These are phyloP conservation scores for Microcebus griseorufus DNA, from an alignment of 2,113 vertebrate species.

Conservation along the genomic window DNA sequence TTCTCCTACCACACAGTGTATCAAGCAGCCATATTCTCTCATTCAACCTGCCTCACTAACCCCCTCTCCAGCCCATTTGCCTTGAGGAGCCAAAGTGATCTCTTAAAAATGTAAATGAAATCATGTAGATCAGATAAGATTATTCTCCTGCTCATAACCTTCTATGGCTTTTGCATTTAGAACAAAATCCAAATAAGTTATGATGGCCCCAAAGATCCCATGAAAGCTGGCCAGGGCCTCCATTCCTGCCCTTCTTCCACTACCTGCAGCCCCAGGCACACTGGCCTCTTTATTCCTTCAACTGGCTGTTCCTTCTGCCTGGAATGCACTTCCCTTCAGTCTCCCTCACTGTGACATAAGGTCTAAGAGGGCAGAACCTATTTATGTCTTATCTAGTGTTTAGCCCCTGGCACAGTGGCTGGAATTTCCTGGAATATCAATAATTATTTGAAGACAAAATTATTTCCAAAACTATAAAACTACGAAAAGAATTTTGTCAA, in stretches of 20 bases:
- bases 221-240: background rate
- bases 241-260: background rate
- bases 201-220: background rate
- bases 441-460: conserved; percentile 5
- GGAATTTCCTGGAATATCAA: background rate
- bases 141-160: background rate
- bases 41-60: background rate
- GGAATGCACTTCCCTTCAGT: background rate
- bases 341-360: background rate
- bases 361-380: background rate
- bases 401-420: background rate
- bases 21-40: background rate
- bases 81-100: background rate
- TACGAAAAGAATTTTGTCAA: conserved; percentile 4
- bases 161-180: background rate
- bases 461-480: conserved; percentile 12
- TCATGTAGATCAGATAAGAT: background rate
- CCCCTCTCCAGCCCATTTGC: background rate
- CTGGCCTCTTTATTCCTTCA: background rate
- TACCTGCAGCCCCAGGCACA: background rate
- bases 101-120: background rate
- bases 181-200: background rate
- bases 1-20: background rate
- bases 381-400: background rate
- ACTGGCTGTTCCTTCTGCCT: background rate